Base-by-base conservation (phyloP, 2,888 invertebrate species). In the Watsonalla binaria region DNA sequence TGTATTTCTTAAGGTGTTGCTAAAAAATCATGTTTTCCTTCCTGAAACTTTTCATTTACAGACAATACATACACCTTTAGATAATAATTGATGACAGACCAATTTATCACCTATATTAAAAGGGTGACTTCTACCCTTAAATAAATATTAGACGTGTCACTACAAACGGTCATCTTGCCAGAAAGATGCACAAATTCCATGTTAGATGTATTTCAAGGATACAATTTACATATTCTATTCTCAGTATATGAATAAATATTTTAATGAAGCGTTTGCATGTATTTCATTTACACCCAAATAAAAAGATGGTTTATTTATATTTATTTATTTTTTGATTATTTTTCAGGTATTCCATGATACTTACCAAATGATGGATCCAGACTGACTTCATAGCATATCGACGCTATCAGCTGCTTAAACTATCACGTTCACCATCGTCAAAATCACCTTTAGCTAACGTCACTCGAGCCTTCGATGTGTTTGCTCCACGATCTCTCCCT, bases 191-290 rank as follows among this genome's bases (percentile, higher is more conserved):
- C 78, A 78, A 78, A 68, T 70, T 54, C 57, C 59, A 53, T 54
- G 51, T 47, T 51, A 67, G 63, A 58, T 66, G 57, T 63, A 63
- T 61, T 61, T 55, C 61, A 63, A 66, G 62, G 55, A 54, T 58
- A 53, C 59, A 74, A 68, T 66, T 71, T 73, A 76, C 76, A 78
- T 73, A 74, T 78, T 78, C 71, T 81, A 78, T 81, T 80, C 80
- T 74, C 84, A 82, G 83, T 84, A 85, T 84, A 2, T 84, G 74
- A 84, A 82, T 83, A 80, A 84, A 85, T 83, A 83, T 83, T 85
- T 81, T 80, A 83, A 78, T 74, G 72, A 78, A 73, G 52, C 60
- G 54, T 11, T 35, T 14, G 5, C 5, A 37, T n/a, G 51, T 60
- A 62, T 60, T 50, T 57, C 52, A 54, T 57, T 61, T 52, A 54